Base-by-base conservation (phyloP, 1,140 invertebrate genomes). In the Danaus plexippus region DNA sequence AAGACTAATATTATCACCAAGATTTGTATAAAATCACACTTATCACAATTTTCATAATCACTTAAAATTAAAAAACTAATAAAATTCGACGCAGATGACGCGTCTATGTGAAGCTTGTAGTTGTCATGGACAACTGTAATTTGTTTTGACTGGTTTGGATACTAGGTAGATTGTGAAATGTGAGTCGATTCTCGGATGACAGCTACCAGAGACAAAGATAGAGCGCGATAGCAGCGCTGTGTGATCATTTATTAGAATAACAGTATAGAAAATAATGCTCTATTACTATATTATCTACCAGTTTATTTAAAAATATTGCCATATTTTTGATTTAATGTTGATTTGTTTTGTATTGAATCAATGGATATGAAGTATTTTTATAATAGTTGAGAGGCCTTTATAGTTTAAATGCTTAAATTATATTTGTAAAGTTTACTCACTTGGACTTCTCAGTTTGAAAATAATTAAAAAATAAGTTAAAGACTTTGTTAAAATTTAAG, bases 21-120 rank as follows among this genome's bases (percentile, higher is more conserved):
- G 72, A 73, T 76, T 72, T 86, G 78, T 87, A 85, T 84, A 84
- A 85, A 87, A 81, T 80, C 70, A 85, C 84, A 87, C 80, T 76
- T 87, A 87, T 87, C 81, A 87, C 84, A 87, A 87, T 87, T 81
- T 80, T 78, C 73, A 80, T 80, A 83, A 80, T 87, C 77, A 76
- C 73, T 75, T 75, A 77, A 76, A 77, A 77, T 75, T 80, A 83
- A 65, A 85, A 85, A 80, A 82, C 68, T 80, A 83, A 82, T 73
- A 85, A 84, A 81, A 76, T 69, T 72, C 80, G 80, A 85, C 84
- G 71, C 68, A 75, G 64, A 73, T 87, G 84, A 87, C 84, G 84
- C 84, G 84, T 87, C 84, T 79, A 69, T 75, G 48, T 80, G 72
- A 77, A 77, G 80, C 77, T 83, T 83, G 76, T 71, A 68, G 69